Conservation (phyloP, 2,797 vertebrate genomes). For the Stomatorhinus walkeri region DNA sequence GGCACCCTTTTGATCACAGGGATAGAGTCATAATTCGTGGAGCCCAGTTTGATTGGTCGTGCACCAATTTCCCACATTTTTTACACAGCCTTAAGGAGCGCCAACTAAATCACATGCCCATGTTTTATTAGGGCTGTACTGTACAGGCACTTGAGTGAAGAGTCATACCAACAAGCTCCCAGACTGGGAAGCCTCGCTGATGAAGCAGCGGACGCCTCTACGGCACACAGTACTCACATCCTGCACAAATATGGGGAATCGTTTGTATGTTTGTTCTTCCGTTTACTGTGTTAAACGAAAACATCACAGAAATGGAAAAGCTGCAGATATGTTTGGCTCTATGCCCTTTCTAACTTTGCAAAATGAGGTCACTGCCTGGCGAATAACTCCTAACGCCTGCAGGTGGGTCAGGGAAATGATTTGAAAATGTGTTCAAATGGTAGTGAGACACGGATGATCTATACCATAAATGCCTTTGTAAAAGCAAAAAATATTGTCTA, state of each 20-base stretch:
- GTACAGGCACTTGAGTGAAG: neutral
- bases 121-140: neutral
- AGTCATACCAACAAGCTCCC: neutral
- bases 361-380: neutral
- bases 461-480: neutral
- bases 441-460: neutral
- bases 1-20: neutral
- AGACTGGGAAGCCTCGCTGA: neutral
- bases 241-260: neutral
- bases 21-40: neutral
- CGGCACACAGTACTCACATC: neutral
- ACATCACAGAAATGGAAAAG: neutral
- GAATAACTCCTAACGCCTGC: too few species aligned
- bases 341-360: neutral
- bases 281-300: neutral
- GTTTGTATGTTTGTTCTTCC: neutral
- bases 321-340: neutral
- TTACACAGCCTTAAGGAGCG: neutral
- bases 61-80: neutral
- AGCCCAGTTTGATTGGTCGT: neutral
- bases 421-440: neutral
- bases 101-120: neutral
- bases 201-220: neutral
- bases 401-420: neutral
- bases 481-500: constrained; percentile 32